Evolutionary conservation across 2,888 invertebrate species (phyloP).

Genomic region (Mellilla xanthometata): DNA sequence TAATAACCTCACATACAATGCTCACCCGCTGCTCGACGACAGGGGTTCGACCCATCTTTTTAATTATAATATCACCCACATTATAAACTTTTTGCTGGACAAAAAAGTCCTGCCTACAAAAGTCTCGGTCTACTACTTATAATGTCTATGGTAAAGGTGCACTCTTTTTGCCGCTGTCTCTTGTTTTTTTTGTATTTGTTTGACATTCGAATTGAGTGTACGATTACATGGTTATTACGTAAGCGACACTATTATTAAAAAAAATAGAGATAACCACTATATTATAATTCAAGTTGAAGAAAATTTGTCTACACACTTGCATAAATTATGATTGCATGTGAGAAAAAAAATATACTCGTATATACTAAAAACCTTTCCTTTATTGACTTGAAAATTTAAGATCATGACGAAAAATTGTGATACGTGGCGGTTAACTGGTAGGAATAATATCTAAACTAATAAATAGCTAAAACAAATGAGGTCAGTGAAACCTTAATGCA

Average conservation of each 20-base stretch:
- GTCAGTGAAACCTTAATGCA: too few relatives aligned
- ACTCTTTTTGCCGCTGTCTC: conserved; percentile 1
- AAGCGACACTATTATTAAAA: neutral
- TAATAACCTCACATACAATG: conserved; percentile 76
- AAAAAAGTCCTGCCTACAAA: conserved; percentile 35
- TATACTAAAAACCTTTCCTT: too few relatives aligned
- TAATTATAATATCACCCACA: conserved; percentile 82
- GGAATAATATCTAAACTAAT: too few relatives aligned
- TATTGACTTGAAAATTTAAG: too few relatives aligned
- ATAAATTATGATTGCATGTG: too few relatives aligned
- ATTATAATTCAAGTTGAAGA: too few relatives aligned
- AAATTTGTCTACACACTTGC: too few relatives aligned
- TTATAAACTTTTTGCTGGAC: conserved; percentile 48
- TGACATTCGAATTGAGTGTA: conserved; percentile 1
- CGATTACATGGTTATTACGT: conserved; percentile 9
- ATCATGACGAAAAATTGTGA: too few relatives aligned
- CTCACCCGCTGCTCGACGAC: conserved; percentile 63
- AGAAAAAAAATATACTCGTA: too few relatives aligned
- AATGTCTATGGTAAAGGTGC: conserved; percentile 4
- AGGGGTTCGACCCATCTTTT: conserved; percentile 64
- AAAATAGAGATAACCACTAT: too few relatives aligned
- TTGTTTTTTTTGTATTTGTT: conserved; percentile 1
- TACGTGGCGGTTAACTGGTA: too few relatives aligned
- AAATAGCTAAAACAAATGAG: too few relatives aligned
- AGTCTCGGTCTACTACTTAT: neutral